phyloP scores from a whole-genome alignment of 2,797 vertebrate genomes.

The Margarornis squamiger region DNA sequence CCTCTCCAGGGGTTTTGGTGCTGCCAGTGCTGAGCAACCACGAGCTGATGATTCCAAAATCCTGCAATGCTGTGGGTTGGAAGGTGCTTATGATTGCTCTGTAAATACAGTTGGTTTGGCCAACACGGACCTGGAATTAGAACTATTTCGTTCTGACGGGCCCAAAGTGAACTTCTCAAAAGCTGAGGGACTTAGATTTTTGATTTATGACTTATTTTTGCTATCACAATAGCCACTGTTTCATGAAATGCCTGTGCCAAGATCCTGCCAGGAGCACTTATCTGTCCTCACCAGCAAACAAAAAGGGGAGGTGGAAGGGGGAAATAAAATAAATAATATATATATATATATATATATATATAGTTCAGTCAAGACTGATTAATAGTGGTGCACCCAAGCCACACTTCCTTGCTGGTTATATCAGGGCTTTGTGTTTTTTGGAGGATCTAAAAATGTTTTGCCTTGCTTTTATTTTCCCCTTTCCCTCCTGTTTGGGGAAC shows the following conservation, averaged over 20 bases:
- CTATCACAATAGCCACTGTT: background rate
- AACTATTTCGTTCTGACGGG: background rate
- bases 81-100: background rate
- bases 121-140: background rate
- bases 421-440: conserved; percentile 34
- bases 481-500: background rate
- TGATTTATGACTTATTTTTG: background rate
- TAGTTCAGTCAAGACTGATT: conserved; percentile 32
- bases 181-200: background rate
- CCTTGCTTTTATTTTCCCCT: background rate
- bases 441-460: conserved; percentile 22
- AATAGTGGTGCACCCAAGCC: conserved; percentile 15
- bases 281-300: conserved; percentile 26
- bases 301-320: conserved; percentile 6
- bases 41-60: background rate
- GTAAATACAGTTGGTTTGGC: background rate
- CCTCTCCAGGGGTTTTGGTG: background rate
- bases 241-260: background rate
- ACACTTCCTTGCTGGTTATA: conserved; percentile 29
- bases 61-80: background rate
- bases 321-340: background rate
- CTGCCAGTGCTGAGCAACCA: background rate
- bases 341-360: background rate
- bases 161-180: background rate
- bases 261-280: conserved; percentile 17